phyloP scores from a whole-genome alignment of 92 coral and sea anemone genomes.

The Bergia sp. region DNA sequence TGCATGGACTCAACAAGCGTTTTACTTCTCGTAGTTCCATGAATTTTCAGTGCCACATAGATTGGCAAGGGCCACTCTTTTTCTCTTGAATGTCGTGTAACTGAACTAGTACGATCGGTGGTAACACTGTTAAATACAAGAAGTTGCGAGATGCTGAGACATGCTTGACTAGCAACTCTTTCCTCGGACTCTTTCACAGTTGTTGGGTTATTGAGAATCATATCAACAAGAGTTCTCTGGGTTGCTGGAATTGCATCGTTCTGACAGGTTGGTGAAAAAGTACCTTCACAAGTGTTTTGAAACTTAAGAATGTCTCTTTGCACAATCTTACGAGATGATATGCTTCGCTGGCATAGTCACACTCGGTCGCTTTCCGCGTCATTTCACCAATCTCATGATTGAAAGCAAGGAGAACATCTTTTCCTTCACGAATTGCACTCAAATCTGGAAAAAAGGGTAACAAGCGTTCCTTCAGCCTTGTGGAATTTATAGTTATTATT shows the following conservation, averaged over 20 bases:
- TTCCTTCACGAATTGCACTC: slow-evolving; percentile 53
- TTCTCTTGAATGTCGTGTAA: slow-evolving; percentile 36
- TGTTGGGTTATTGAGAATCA: slow-evolving; percentile 10
- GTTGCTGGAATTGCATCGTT: slow-evolving; percentile 26
- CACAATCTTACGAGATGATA: slow-evolving; percentile 34
- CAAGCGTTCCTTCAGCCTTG: slow-evolving; percentile 57
- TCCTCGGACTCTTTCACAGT: slow-evolving; percentile 15
- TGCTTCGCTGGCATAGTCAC: slow-evolving; percentile 47
- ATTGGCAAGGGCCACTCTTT: slow-evolving; percentile 21
- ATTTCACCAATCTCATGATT: slow-evolving; percentile 49
- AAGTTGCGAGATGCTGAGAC: slow-evolving; percentile 52
- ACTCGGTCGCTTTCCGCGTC: slow-evolving; percentile 31
- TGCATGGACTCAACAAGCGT: slow-evolving; percentile 30
- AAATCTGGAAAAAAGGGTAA: slow-evolving; percentile 41
- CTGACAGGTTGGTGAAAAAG: slow-evolving; percentile 31
- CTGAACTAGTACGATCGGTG: slow-evolving; percentile 12
- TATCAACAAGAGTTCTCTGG: slow-evolving; percentile 15
- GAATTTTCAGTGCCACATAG: slow-evolving; percentile 27
- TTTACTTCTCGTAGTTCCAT: slow-evolving; percentile 40
- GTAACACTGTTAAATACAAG: slow-evolving; percentile 39
- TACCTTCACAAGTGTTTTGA: no score
- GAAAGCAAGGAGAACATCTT: slow-evolving; percentile 42
- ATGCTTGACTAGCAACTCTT: slow-evolving; percentile 48
- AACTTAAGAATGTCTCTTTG: slow-evolving; percentile 13
- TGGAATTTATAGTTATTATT: slow-evolving; percentile 45